phyloP scores from a whole-genome alignment of 2,888 invertebrate species.

The Mechanitis mazaeus region DNA sequence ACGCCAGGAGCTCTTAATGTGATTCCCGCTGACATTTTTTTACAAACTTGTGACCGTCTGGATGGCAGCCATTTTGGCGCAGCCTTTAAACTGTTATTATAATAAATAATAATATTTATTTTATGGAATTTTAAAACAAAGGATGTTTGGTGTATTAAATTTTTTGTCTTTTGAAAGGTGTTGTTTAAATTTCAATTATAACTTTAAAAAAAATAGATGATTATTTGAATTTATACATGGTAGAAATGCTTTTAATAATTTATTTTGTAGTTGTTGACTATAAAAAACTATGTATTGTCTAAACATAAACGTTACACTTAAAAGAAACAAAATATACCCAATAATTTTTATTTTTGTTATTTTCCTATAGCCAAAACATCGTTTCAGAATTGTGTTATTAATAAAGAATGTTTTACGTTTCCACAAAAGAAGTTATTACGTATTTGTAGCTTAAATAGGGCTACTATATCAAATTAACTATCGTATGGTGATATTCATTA shows the following conservation, averaged over 20 bases:
- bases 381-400: too few relatives aligned
- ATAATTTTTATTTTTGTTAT: too few relatives aligned
- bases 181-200: too few relatives aligned
- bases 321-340: too few relatives aligned
- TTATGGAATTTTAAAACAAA: conserved; percentile 9
- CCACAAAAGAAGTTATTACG: not conserved
- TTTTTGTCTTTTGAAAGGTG: not conserved
- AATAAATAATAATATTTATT: conserved; percentile 7
- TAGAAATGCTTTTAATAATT: too few relatives aligned
- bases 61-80: conserved; percentile 50
- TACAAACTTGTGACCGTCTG: conserved; percentile 48
- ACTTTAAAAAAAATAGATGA: too few relatives aligned
- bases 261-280: conserved; percentile 17
- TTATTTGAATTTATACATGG: too few relatives aligned
- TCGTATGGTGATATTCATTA: conserved; percentile 16
- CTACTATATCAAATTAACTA: conserved; percentile 13
- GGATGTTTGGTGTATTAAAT: not conserved
- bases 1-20: conserved; percentile 45
- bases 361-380: too few relatives aligned
- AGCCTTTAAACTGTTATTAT: conserved; percentile 39
- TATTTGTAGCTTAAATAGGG: conserved; percentile 12
- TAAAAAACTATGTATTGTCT: not conserved
- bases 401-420: too few relatives aligned
- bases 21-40: conserved; percentile 48
- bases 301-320: too few relatives aligned